Conservation (phyloP, 2,113 vertebrate genomes). For the Phalacrocorax carbo region DNA sequence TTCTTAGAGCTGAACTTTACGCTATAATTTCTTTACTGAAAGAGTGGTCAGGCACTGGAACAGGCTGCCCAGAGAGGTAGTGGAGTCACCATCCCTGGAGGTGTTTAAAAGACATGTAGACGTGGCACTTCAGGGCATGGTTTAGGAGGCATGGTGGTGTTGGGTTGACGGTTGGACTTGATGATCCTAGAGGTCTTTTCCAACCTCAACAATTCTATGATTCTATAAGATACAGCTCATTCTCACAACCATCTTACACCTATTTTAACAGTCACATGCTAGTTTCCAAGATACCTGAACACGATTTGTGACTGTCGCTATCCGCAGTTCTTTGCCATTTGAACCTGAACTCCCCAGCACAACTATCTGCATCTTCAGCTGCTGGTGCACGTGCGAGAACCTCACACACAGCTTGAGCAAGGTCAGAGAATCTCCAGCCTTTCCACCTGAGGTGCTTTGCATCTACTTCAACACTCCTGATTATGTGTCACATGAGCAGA, state of each 20-base stretch:
- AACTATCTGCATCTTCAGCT: neutral
- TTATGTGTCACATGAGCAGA: neutral
- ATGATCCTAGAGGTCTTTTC: too few species aligned
- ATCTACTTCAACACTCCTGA: neutral
- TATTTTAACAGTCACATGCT: neutral
- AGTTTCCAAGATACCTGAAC: neutral
- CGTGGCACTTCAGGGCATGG: too few species aligned
- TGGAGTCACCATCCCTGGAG: too few species aligned
- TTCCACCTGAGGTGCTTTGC: neutral
- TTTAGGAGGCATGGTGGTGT: too few species aligned
- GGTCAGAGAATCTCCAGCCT: neutral
- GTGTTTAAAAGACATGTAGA: too few species aligned
- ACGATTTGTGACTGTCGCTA: rapidly evolving
- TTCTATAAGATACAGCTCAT: neutral
- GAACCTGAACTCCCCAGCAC: neutral
- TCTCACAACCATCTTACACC: neutral
- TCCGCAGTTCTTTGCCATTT: neutral
- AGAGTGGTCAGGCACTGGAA: too few species aligned
- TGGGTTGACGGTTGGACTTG: too few species aligned
- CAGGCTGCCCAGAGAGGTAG: too few species aligned
- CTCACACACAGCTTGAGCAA: rapidly evolving
- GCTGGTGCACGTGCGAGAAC: neutral
- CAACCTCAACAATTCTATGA: too few species aligned
- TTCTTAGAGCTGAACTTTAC: neutral
- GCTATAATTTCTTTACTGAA: too few species aligned